A percentile compares a stretch with the other conserved stretches of the same genome.
phyloP scores from a whole-genome alignment of 2,888 invertebrate genomes.

The Lasioglossum pauxillum region DNA sequence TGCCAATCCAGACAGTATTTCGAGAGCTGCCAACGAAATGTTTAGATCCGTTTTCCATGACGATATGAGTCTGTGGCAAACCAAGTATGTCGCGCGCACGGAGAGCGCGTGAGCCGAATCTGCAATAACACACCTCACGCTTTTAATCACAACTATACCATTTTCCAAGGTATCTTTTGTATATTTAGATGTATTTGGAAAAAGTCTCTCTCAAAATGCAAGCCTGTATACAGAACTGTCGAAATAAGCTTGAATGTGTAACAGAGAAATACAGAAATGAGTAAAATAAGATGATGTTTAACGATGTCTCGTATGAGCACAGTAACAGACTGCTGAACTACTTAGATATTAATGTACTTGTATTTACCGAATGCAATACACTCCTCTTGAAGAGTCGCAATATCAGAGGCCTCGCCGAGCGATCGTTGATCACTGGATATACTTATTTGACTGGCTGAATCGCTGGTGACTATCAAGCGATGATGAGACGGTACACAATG shows the following conservation, averaged over 20 bases:
- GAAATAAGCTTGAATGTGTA: conserved; percentile 39
- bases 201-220: conserved; percentile 38
- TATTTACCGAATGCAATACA: conserved; percentile 83
- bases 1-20: conserved; percentile 95
- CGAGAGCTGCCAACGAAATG: conserved; percentile 96
- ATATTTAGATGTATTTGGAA: conserved; percentile 9
- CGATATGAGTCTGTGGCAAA: conserved; percentile 97
- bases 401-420: conserved; percentile 83
- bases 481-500: conserved; percentile 81
- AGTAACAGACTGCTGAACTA: conserved; percentile 55
- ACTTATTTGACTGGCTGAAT: conserved; percentile 84
- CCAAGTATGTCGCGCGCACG: conserved; percentile 95
- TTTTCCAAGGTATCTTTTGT: background rate
- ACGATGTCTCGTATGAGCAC: conserved; percentile 37
- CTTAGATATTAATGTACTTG: conserved; percentile 65
- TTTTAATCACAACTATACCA: conserved; percentile 4
- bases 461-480: conserved; percentile 84
- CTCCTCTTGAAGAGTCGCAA: conserved; percentile 83
- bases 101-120: conserved; percentile 95
- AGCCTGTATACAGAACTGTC: conserved; percentile 42
- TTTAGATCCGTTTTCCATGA: conserved; percentile 98
- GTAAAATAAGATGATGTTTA: conserved; percentile 56
- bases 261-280: conserved; percentile 51
- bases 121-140: conserved; percentile 80
- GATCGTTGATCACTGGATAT: conserved; percentile 84